Conservation (phyloP, 1,140 invertebrate species). For the Drosophila subobscura region DNA sequence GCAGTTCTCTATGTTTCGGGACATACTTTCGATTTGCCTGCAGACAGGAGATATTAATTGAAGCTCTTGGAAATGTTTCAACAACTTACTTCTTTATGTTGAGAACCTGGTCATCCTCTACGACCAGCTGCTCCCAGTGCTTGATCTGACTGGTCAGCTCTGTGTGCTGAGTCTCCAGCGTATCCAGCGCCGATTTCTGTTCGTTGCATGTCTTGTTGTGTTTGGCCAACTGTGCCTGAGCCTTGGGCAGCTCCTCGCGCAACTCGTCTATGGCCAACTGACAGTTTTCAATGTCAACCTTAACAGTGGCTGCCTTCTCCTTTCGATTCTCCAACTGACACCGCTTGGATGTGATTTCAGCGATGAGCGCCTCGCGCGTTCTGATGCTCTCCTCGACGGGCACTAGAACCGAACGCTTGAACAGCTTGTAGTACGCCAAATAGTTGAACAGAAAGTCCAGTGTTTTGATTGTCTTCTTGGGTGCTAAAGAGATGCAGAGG, state of each 20-base stretch:
- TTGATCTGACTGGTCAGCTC: slow-evolving; percentile 38
- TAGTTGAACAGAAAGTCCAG: slow-evolving; percentile 67
- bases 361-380: slow-evolving; percentile 23
- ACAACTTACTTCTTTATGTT: slow-evolving; percentile 40
- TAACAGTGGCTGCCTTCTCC: slow-evolving; percentile 13
- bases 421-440: slow-evolving; percentile 62
- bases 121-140: slow-evolving; percentile 45
- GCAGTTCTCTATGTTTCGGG: slow-evolving; percentile 25
- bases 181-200: slow-evolving; percentile 3
- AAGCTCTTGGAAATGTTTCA: neutral
- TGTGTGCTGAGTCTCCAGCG: slow-evolving; percentile 21
- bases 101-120: slow-evolving; percentile 49
- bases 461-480: slow-evolving; percentile 55
- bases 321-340: slow-evolving; percentile 40
- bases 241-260: slow-evolving; percentile 23
- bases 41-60: neutral
- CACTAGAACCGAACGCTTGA: slow-evolving; percentile 51
- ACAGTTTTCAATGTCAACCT: slow-evolving; percentile 13
- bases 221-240: slow-evolving; percentile 17
- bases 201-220: slow-evolving; percentile 25
- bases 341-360: slow-evolving; percentile 28
- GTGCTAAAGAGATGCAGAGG: slow-evolving; percentile 19
- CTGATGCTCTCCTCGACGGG: slow-evolving; percentile 43
- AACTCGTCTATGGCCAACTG: slow-evolving; percentile 32
- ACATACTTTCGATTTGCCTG: slow-evolving; percentile 40